Percentiles rank a stretch among this genome's conserved stretches.
These are phyloP conservation scores for Hypsopygia costalis DNA, from an alignment of 2,888 invertebrate species.

Conservation along the genomic window DNA sequence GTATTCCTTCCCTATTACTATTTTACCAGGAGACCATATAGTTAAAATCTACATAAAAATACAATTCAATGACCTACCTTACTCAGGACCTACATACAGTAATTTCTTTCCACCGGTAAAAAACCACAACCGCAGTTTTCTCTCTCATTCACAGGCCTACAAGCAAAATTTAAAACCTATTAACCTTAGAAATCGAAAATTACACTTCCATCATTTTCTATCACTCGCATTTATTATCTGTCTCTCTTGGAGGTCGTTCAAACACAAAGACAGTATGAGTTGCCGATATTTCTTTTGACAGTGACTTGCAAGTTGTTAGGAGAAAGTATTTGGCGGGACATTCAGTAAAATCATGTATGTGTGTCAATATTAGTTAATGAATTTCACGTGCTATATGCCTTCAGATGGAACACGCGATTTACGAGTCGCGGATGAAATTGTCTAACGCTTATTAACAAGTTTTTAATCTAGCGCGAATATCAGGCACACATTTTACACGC, in stretches of 20 bases:
- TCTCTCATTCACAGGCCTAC: slow-evolving; percentile 19
- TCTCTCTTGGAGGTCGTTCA: slow-evolving; percentile 7
- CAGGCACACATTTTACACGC: too few relatives aligned
- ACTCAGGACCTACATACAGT: too few relatives aligned
- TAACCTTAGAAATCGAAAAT: slow-evolving; percentile 26
- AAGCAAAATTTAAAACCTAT: slow-evolving; percentile 14
- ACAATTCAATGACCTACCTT: too few relatives aligned
- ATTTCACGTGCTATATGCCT: not conserved
- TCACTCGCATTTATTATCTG: slow-evolving; percentile 1
- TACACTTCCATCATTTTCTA: slow-evolving; percentile 15
- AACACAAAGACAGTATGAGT: slow-evolving; percentile 20
- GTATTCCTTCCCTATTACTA: too few relatives aligned
- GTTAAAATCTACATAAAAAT: too few relatives aligned
- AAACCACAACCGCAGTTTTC: slow-evolving; percentile 11
- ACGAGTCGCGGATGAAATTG: too few relatives aligned
- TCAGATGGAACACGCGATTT: too few relatives aligned
- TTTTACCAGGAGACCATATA: too few relatives aligned
- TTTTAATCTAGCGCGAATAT: too few relatives aligned
- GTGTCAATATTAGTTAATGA: not conserved
- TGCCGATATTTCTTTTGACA: slow-evolving; percentile 8
- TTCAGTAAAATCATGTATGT: slow-evolving; percentile 1
- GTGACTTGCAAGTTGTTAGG: slow-evolving; percentile 3
- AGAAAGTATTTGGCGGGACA: slow-evolving; percentile 7
- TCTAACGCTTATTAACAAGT: too few relatives aligned
- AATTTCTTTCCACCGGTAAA: too few relatives aligned